A percentile compares a stretch with the other conserved stretches of the same genome.
Conservation (phyloP, 2,888 invertebrate species). For the Tipula unca region DNA sequence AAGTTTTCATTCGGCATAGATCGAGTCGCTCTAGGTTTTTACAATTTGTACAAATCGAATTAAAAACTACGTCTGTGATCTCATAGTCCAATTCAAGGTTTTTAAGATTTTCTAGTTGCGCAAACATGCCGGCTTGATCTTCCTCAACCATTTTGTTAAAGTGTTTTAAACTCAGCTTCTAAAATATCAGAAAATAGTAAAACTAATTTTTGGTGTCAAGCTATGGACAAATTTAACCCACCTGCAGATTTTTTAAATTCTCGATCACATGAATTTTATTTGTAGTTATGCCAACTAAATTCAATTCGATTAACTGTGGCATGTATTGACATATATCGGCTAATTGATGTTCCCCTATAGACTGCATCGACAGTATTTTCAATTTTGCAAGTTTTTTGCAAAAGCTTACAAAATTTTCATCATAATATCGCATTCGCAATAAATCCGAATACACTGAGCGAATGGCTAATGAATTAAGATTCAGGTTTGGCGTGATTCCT, state of each 20-base stretch:
- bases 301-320: neutral
- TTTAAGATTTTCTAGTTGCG: neutral
- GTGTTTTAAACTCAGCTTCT: neutral
- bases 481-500: neutral
- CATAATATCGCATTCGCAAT: neutral
- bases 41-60: neutral
- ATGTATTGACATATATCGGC: neutral
- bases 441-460: neutral
- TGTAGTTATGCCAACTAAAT: neutral
- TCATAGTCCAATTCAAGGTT: neutral
- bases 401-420: neutral
- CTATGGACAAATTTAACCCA: too few relatives aligned
- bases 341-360: neutral
- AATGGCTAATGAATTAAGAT: neutral
- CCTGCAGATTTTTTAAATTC: neutral
- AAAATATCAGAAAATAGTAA: neutral
- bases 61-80: neutral
- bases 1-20: neutral
- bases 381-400: neutral
- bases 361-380: neutral
- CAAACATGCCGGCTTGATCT: neutral
- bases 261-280: neutral
- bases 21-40: neutral
- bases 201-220: too few relatives aligned
- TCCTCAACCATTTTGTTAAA: neutral